Conservation (phyloP, 2,797 vertebrate genomes). For the Muraenolepis orangiensis region DNA sequence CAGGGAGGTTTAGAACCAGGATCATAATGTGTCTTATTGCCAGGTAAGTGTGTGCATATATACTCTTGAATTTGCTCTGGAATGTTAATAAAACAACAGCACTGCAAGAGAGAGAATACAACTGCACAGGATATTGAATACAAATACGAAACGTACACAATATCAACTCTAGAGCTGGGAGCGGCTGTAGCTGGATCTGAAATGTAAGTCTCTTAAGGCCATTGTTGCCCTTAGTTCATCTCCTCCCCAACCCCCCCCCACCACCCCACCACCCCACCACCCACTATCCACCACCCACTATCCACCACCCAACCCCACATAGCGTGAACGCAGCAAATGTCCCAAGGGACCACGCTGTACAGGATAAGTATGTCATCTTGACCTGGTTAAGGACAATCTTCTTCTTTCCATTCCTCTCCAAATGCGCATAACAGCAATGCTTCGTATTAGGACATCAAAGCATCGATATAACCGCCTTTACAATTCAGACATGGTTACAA, state of each 20-base stretch:
- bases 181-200: neutral
- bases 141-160: too few species aligned
- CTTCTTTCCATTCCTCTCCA: neutral
- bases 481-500: neutral
- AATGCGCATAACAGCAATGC: neutral
- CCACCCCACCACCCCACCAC: too few species aligned
- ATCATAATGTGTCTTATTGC: neutral
- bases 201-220: neutral
- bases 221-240: neutral
- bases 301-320: neutral
- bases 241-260: too few species aligned
- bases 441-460: neutral
- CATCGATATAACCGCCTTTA: neutral
- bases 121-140: neutral
- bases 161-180: neutral
- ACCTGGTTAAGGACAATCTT: neutral
- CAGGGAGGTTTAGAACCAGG: neutral
- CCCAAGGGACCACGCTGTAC: neutral
- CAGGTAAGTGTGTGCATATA: neutral
- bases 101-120: neutral
- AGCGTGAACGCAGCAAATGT: neutral
- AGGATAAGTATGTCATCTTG: neutral
- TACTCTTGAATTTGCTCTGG: neutral
- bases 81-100: neutral
- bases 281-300: too few species aligned